phyloP scores from a whole-genome alignment of 2,797 vertebrate species.

The Enteromius fasciolatus region DNA sequence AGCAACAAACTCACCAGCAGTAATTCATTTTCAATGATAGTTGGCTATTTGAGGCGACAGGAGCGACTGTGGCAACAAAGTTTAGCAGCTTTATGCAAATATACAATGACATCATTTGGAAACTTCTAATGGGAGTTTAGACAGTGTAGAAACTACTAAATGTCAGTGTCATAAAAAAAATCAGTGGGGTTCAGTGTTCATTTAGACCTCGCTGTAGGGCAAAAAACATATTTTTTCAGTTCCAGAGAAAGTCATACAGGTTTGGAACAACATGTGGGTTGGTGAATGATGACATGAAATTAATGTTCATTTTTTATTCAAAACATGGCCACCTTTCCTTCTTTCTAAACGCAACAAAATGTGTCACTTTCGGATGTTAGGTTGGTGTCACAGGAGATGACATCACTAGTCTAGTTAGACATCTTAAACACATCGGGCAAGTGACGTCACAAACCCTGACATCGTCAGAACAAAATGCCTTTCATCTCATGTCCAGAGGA shows the following conservation, averaged over 20 bases:
- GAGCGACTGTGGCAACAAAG: background rate
- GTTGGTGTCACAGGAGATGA: slow-evolving; percentile 16
- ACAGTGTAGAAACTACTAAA: background rate
- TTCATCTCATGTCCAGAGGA: slow-evolving; percentile 49
- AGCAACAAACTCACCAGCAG: background rate
- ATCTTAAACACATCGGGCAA: slow-evolving; percentile 24
- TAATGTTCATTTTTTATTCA: background rate
- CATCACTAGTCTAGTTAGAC: slow-evolving; percentile 3
- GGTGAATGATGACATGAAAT: background rate
- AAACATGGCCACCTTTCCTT: background rate
- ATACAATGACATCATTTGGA: background rate
- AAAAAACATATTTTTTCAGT: background rate
- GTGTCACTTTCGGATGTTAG: background rate
- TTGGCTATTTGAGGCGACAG: background rate
- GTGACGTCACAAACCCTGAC: slow-evolving; percentile 45
- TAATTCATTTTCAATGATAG: background rate
- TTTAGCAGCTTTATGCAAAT: slow-evolving; percentile 8
- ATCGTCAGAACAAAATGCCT: slow-evolving; percentile 41
- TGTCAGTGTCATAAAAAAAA: background rate
- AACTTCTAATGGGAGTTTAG: background rate
- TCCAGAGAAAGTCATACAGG: background rate
- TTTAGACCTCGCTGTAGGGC: background rate
- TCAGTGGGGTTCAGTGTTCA: background rate
- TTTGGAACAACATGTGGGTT: background rate
- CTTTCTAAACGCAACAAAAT: background rate